Conservation (phyloP, 2,888 invertebrate genomes). For the Dioctria rufipes region DNA sequence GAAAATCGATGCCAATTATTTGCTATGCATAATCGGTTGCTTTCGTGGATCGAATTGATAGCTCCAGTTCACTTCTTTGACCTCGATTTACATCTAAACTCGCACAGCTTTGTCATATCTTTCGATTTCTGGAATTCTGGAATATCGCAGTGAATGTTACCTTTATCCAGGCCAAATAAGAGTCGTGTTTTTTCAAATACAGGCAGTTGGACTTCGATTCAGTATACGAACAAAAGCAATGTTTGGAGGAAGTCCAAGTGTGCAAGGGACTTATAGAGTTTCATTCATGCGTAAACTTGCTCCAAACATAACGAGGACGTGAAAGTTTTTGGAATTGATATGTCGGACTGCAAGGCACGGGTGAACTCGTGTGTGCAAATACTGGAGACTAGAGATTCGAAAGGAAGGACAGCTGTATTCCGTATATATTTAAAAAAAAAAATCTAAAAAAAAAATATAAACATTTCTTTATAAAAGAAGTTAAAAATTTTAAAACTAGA, state of each 20-base stretch:
- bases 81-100: neutral
- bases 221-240: conserved; percentile 20
- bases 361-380: conserved; percentile 50
- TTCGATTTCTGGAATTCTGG: neutral
- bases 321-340: conserved; percentile 34
- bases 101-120: neutral
- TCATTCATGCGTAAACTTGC: conserved; percentile 40
- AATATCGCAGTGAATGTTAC: neutral
- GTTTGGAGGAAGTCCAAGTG: conserved; percentile 19
- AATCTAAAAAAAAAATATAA: conserved; percentile 9
- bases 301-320: conserved; percentile 39
- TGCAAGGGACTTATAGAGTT: neutral
- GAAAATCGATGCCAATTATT: conserved; percentile 24
- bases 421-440: neutral
- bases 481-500: conserved; percentile 45
- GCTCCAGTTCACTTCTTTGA: neutral
- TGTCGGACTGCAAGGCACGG: conserved; percentile 35
- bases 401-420: conserved; percentile 20
- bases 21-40: neutral
- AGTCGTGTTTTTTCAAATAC: conserved; percentile 14
- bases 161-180: neutral
- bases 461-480: conserved; percentile 17
- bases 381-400: neutral
- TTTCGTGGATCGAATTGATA: neutral
- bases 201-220: neutral